Base-by-base conservation (phyloP, 2,113 vertebrate genomes). In the Actinemys pallida region DNA sequence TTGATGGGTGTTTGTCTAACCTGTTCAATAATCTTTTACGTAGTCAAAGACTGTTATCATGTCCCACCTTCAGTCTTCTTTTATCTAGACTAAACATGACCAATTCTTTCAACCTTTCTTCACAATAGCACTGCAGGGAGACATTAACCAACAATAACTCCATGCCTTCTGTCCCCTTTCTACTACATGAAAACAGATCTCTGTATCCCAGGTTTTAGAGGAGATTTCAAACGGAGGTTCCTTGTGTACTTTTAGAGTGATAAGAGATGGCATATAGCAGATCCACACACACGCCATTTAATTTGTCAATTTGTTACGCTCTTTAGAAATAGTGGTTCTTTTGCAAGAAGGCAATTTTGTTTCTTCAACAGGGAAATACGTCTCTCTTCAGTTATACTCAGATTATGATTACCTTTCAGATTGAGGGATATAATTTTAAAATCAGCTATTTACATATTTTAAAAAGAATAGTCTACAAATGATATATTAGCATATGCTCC, bases 231-330 rank as follows among this genome's bases (percentile, higher is more conserved):
- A 0, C 31, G 57, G 72, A 78, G 53, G 57, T 93, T 92, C 82
- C 47, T 47, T 69, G 31, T n/a, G 13, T 75, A 8, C 20, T 75
- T 75, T 42, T 75, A 39, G 39, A 75, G 42, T 75, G 69, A 89
- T 17, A 17, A 10, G 5, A 75, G 17, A 0, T 0, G 65, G 53
- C 39, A 24, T 27, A 0, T 27, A 42, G 13, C 29, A 47, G 82
- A 22, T 3, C n/a, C 56, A 25, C 0, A 17, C 31, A 13, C 1
- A 53, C 10, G 22, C 49, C 24, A 2, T 45, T 85, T 25, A 8
- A 19, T 42, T 65, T 39, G 13, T 83, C 25, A 27, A 69, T 5
- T 27, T 57, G 24, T 59, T 87, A 81, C 17, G 57, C 16, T 69
- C 14, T 19, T 69, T 69, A 59, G 80, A 69, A 76, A 31, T 65